Conservation (phyloP, 2,113 vertebrate genomes). For the Pogona vitticeps region DNA sequence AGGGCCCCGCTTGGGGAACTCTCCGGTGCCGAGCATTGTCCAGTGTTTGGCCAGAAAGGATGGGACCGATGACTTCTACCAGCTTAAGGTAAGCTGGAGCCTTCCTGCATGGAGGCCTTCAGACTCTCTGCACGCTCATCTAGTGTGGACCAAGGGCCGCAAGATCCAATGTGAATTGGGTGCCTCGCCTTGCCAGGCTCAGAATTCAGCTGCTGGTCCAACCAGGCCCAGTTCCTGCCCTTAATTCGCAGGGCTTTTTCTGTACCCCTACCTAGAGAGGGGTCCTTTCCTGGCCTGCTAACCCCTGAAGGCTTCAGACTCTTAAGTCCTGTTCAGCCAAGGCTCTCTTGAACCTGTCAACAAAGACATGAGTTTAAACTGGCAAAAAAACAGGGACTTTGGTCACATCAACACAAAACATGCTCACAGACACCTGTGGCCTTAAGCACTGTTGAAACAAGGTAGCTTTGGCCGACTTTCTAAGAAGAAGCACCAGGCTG, state of each 20-base stretch:
- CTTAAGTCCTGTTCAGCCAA: neutral
- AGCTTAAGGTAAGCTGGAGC: slow-evolving; percentile 89
- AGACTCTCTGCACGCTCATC: neutral
- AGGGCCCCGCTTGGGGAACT: slow-evolving; percentile 98
- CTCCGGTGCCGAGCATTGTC: slow-evolving; percentile 97
- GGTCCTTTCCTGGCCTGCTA: neutral
- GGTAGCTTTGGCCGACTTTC: neutral
- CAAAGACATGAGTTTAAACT: neutral
- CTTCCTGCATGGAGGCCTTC: neutral
- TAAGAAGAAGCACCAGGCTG: neutral
- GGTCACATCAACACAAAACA: neutral
- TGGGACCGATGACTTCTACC: slow-evolving; percentile 98
- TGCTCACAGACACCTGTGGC: too few species aligned
- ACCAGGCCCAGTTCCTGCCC: neutral
- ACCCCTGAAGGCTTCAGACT: neutral
- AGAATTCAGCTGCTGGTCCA: neutral
- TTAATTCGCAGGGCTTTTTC: neutral
- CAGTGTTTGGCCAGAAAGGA: slow-evolving; percentile 98
- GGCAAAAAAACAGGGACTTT: neutral
- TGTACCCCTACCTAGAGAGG: neutral
- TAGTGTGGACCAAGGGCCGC: neutral
- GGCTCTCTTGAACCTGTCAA: neutral
- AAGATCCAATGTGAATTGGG: too few species aligned
- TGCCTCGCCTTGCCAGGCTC: too few species aligned
- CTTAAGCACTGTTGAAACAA: neutral